A percentile compares a stretch with the other conserved stretches of the same genome.
Conservation (phyloP, 2,797 vertebrate species). For the Poecilia gillii region DNA sequence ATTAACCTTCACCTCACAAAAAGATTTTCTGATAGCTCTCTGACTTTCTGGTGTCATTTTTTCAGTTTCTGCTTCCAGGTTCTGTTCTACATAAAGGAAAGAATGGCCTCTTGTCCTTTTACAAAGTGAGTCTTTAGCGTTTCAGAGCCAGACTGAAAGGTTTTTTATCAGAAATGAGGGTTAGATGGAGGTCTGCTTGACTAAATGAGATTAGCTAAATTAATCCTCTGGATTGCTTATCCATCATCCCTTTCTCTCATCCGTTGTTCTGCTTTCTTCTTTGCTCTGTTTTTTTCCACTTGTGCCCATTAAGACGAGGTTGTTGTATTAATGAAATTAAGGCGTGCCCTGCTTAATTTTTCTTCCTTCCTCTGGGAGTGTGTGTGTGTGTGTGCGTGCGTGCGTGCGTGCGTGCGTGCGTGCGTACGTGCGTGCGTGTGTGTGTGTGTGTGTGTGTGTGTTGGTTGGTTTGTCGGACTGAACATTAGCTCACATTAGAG, state of each 20-base stretch:
- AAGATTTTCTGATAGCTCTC: background rate
- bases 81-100: background rate
- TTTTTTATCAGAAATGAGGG: conserved; percentile 14
- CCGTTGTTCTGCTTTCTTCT: conserved; percentile 15
- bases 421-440: background rate
- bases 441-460: background rate
- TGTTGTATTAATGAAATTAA: conserved; percentile 63
- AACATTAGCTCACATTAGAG: conserved; percentile 61
- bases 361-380: conserved; percentile 4
- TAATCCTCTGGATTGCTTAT: conserved; percentile 29
- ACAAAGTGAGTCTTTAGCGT: conserved; percentile 13
- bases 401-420: background rate
- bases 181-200: conserved; percentile 16
- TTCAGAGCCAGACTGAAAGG: conserved; percentile 33
- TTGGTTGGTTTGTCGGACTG: conserved; percentile 1
- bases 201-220: conserved; percentile 50
- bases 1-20: background rate
- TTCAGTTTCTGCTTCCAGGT: background rate
- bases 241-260: conserved; percentile 14
- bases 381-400: background rate
- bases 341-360: conserved; percentile 30
- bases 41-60: background rate
- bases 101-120: conserved; percentile 4
- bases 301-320: conserved; percentile 48
- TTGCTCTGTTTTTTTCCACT: conserved; percentile 26